Evolutionary conservation across 2,113 vertebrate species (phyloP).

Genomic region (Osmerus mordax): DNA sequence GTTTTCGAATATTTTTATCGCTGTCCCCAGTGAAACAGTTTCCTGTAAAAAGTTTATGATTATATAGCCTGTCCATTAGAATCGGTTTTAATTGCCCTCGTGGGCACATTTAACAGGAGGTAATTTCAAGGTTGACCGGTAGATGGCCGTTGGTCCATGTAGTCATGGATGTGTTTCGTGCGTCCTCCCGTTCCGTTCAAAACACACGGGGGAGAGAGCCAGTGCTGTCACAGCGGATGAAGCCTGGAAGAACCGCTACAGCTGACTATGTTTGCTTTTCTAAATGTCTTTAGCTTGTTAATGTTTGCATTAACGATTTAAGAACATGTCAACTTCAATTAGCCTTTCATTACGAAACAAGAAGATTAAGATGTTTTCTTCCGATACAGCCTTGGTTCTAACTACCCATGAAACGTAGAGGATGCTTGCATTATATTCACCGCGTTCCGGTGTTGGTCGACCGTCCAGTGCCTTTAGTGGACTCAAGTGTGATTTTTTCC

Average conservation of each 20-base stretch:
- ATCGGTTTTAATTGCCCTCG: neutral
- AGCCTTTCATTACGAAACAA: neutral
- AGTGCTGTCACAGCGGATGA: slow-evolving; percentile 29
- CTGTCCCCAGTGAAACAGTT: no score
- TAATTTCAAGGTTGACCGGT: slow-evolving; percentile 42
- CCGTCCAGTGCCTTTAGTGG: slow-evolving; percentile 7
- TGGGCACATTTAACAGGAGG: neutral
- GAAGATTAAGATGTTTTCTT: neutral
- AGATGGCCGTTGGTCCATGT: slow-evolving; percentile 57
- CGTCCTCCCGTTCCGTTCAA: neutral
- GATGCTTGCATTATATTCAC: no score
- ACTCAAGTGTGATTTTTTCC: slow-evolving; percentile 49
- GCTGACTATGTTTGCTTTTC: no score
- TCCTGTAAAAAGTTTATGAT: neutral
- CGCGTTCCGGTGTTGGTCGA: no score
- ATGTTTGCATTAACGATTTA: neutral
- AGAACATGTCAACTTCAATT: neutral
- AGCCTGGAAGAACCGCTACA: neutral
- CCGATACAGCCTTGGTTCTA: neutral
- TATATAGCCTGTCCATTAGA: neutral
- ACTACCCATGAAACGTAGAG: no score
- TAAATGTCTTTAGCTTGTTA: neutral
- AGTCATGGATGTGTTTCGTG: slow-evolving; percentile 13
- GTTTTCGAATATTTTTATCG: no score
- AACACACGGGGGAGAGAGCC: no score